Evolutionary conservation across 2,888 invertebrate species (phyloP).

Genomic region (Agonopterix arenella): DNA sequence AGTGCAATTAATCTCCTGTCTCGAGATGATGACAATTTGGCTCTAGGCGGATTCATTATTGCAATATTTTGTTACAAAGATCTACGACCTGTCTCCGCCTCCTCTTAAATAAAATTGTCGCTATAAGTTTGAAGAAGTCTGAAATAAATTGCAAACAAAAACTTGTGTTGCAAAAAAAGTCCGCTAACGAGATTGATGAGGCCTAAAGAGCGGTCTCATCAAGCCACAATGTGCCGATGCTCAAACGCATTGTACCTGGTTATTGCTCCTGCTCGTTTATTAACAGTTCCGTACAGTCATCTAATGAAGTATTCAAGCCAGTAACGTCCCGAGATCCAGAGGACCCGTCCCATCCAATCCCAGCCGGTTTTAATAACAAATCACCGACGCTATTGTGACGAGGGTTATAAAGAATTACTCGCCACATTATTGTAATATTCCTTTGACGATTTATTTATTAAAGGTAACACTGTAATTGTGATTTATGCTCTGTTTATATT

Average conservation of each 20-base stretch:
- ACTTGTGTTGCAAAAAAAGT: background rate
- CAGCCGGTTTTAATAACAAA: slow-evolving; percentile 48
- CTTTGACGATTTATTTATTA: slow-evolving; percentile 30
- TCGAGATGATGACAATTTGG: slow-evolving; percentile 16
- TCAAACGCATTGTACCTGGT: slow-evolving; percentile 42
- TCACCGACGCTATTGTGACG: slow-evolving; percentile 41
- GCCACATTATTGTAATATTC: slow-evolving; percentile 36
- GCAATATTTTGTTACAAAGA: slow-evolving; percentile 5
- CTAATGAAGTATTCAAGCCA: slow-evolving; percentile 67
- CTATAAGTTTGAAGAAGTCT: too few relatives aligned
- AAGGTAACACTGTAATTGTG: slow-evolving; percentile 30
- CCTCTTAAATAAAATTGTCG: background rate
- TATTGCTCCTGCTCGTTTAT: slow-evolving; percentile 43
- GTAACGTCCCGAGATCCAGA: slow-evolving; percentile 1
- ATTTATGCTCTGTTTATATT: slow-evolving; percentile 33
- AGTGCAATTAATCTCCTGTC: slow-evolving; percentile 17
- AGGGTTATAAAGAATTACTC: slow-evolving; percentile 46
- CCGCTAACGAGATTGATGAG: background rate
- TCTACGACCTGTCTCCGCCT: background rate
- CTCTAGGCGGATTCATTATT: slow-evolving; percentile 9
- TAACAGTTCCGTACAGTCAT: slow-evolving; percentile 57
- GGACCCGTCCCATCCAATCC: slow-evolving; percentile 28
- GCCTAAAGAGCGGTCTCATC: slow-evolving; percentile 2
- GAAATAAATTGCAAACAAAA: background rate
- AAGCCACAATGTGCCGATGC: slow-evolving; percentile 17